These are phyloP conservation scores for Crossoptilon crossoptilon DNA, from an alignment of 2,797 vertebrate species.

Conservation along the genomic window DNA sequence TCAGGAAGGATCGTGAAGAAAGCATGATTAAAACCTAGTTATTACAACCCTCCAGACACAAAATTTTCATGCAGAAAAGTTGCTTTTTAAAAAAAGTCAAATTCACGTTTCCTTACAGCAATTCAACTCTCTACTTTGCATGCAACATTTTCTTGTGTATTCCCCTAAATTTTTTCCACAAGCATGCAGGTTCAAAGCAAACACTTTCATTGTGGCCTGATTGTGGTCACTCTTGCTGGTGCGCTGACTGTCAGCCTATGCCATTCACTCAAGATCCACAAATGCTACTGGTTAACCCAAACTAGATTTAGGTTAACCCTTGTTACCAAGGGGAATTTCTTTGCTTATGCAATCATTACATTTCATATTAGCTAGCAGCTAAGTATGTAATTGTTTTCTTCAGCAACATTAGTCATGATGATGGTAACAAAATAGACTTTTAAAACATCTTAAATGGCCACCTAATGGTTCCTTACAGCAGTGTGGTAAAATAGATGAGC, in stretches of 20 bases:
- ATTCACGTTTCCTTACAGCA: not conserved
- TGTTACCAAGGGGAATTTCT: not conserved
- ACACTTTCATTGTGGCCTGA: not conserved
- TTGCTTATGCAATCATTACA: not conserved
- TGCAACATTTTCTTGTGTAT: not conserved
- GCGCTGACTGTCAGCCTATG: not conserved
- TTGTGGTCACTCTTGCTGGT: not conserved
- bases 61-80: not conserved
- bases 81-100: not conserved
- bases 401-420: not conserved
- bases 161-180: not conserved
- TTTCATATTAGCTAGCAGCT: not conserved
- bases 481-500: not conserved
- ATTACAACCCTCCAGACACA: not conserved
- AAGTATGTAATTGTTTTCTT: not conserved
- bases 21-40: slow-evolving; percentile 50
- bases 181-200: not conserved
- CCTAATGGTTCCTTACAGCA: not conserved
- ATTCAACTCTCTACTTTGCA: not conserved
- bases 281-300: not conserved
- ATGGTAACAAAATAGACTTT: not conserved
- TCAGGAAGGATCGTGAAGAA: slow-evolving; percentile 56
- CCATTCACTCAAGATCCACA: not conserved
- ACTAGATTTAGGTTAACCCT: not conserved
- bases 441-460: not conserved